Percentiles rank a stretch among this genome's conserved stretches.
Conservation (phyloP, 2,797 vertebrate genomes). For the Scleropages formosus region DNA sequence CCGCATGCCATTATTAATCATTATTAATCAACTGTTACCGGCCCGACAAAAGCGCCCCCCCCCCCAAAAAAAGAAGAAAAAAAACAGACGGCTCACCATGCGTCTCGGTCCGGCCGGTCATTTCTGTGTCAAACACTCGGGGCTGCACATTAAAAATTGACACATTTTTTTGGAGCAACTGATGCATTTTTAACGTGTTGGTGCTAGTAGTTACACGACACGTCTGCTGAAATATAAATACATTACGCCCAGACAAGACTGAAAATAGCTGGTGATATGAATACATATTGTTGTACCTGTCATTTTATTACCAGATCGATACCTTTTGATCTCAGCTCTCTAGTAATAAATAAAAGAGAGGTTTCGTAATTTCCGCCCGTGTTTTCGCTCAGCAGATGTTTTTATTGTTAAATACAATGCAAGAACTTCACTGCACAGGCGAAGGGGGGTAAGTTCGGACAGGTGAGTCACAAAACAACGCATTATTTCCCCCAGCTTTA, state of each 20-base stretch:
- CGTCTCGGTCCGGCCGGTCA: conserved; percentile 28
- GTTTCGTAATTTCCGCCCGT: conserved; percentile 81
- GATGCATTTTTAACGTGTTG: conserved; percentile 57
- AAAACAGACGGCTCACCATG: conserved; percentile 39
- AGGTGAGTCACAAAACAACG: too few relatives aligned
- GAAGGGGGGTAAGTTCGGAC: too few relatives aligned
- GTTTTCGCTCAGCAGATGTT: conserved; percentile 44
- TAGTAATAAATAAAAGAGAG: conserved; percentile 51
- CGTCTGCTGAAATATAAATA: conserved; percentile 61
- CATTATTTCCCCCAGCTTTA: too few relatives aligned
- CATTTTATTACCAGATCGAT: conserved; percentile 72
- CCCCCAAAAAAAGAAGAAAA: conserved; percentile 25
- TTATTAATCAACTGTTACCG: conserved; percentile 50
- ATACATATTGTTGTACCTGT: conserved; percentile 69
- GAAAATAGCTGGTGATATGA: conserved; percentile 59
- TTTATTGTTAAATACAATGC: conserved; percentile 46
- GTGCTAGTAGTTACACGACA: conserved; percentile 58
- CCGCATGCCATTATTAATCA: conserved; percentile 32
- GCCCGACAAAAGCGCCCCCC: conserved; percentile 31
- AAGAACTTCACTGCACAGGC: conserved; percentile 38
- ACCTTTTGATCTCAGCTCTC: conserved; percentile 69
- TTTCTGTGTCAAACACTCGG: conserved; percentile 21
- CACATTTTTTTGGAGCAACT: conserved; percentile 42
- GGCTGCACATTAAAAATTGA: conserved; percentile 43
- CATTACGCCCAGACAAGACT: conserved; percentile 56